Evolutionary conservation across 2,888 invertebrate species (phyloP), one percentile per base, ranked within the genome.

Genomic region (Gibbula magus): DNA sequence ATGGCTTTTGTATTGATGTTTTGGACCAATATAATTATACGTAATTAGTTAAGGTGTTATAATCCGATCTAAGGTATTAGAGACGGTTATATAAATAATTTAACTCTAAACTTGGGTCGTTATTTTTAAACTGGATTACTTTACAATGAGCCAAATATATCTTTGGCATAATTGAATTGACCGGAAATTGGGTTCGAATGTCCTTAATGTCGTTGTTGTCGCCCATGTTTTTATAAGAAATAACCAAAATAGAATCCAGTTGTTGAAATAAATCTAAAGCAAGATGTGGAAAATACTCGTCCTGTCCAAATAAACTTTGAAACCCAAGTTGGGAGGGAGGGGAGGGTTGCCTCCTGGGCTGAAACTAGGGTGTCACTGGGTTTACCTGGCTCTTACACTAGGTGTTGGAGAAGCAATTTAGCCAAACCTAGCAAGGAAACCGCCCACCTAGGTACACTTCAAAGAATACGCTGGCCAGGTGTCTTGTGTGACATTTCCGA

Each of bases 401-500:
- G 29, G 20, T 70, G 35, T 35, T 35, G 20, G 39, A 35, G 70
- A 39, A 70, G 35, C 39, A 70, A 39, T 70, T 70, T 70, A 70
- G 70, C 32, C 70, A 35, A 20, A 70, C 70, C 25, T 25, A 70
- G 35, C 35, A 35, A 29, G 16, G 20, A 35, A 35, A 35, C 29
- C 70, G 70, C 70, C 70, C 70, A 70, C 70, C 70, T 70, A 70
- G 35, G 70, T 35, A 70, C 29, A 70, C 70, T 70, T 70, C 70
- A 70, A 70, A 70, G 70, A 70, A 35, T 20, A 70, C 5, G 20
- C 20, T 18, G 35, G 16, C 70, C 70, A 70, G 70, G 70, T 70
- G 70, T 39, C 39, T 10, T 70, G 39, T 70, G 70, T 20, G 70
- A 70, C 70, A 70, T 70, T 70, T 70, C 32, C 29, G 35, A 29